Evolutionary conservation across 1,140 invertebrate genomes (phyloP), one percentile per base, ranked within the genome.

Genomic region (Lepidotrigona ventralis): DNA sequence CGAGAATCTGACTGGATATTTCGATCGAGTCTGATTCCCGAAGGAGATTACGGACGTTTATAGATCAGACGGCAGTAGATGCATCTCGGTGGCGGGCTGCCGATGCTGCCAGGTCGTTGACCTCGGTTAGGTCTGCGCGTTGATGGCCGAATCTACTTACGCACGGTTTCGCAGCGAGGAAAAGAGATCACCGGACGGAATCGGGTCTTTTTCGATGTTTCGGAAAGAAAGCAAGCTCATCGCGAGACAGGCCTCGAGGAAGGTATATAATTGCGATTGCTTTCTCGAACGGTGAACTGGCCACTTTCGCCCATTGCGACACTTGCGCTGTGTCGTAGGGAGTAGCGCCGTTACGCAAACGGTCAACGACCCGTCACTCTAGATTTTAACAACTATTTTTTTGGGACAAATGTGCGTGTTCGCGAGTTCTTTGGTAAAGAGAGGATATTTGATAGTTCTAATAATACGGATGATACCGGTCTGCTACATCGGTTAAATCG

Each of bases 261-360:
- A 66, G 68, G 72, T 26, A 54, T 53, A 88, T 86, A 88, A 89
- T 89, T 82, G 80, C 77, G 69, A 66, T 80, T 91, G 93, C 93
- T 94, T 93, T 94, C 93, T 93, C 93, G 88, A 90, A 86, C 72
- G 77, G 73, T 83, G 85, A 86, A 78, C 79, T 81, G 89, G 85
- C 87, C 88, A 94, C 93, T 94, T 94, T 94, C 93, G 93, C 92
- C 90, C 84, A 83, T 94, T 94, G 92, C 93, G 90, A 93, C 92
- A 93, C 81, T 81, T 79, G 71, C 77, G 83, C 70, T 66, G 83
- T 84, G 83, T 79, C 77, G 87, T 85, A 87, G 77, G 86, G 85
- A 87, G n/a, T n/a, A n/a, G 85, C 82, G 68, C 85, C 75, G 91
- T 94, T 94, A 93, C 92, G 91, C 92, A 93, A 93, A 93, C 91